Percentiles rank a stretch among this genome's conserved stretches.
These are phyloP conservation scores for Nomada fucata DNA, from an alignment of 2,888 invertebrate genomes.

Conservation along the genomic window DNA sequence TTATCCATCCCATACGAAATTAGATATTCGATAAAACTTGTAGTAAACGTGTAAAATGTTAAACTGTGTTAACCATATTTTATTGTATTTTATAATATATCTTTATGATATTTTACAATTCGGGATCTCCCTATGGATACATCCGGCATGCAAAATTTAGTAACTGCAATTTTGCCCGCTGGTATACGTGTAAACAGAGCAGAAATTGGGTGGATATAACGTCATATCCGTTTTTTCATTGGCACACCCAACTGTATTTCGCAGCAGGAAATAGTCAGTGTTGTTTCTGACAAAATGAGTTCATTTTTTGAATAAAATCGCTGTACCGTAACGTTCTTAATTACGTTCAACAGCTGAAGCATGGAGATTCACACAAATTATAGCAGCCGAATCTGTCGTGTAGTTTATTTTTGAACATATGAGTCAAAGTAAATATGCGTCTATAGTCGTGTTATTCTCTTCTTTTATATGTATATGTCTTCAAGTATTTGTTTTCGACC, in stretches of 20 bases:
- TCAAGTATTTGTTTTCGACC: background rate
- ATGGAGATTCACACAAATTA: constrained; percentile 49
- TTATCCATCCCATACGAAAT: too few relatives aligned
- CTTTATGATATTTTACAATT: background rate
- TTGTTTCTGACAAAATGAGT: constrained; percentile 63
- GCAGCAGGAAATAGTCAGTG: constrained; percentile 60
- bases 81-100: background rate
- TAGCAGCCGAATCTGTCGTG: background rate
- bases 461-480: background rate
- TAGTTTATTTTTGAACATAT: constrained; percentile 15
- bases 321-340: constrained; percentile 62
- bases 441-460: background rate
- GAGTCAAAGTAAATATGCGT: background rate
- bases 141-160: background rate
- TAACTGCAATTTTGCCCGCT: constrained; percentile 6
- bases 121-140: too few relatives aligned
- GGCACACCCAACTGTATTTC: constrained; percentile 60
- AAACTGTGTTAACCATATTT: background rate
- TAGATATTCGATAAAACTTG: background rate
- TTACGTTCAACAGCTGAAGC: constrained; percentile 44
- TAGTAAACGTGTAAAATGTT: background rate
- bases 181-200: background rate
- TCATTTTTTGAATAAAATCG: constrained; percentile 67
- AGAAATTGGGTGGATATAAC: constrained; percentile 34
- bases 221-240: constrained; percentile 61